Evolutionary conservation across 2,113 vertebrate species (phyloP).

Genomic region (Orcinus orca): DNA sequence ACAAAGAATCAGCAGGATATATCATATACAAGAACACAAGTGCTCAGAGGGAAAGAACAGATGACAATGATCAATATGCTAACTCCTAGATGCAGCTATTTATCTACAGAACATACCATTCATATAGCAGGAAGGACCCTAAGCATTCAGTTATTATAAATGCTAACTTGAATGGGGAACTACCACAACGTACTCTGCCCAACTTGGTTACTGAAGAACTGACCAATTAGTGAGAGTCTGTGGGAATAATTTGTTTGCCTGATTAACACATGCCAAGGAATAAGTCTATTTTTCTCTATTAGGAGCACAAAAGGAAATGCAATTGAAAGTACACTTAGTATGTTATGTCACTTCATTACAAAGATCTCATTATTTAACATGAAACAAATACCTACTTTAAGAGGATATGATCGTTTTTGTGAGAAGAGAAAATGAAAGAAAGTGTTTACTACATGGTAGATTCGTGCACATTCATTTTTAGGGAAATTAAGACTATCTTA

Average conservation of each 20-base stretch:
- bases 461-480: neutral
- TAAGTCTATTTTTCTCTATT: neutral
- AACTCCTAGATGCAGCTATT: neutral
- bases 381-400: neutral
- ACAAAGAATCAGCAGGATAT: neutral
- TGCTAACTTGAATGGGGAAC: neutral
- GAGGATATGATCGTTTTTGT: neutral
- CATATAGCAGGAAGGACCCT: neutral
- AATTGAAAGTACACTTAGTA: constrained; percentile 15
- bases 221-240: neutral
- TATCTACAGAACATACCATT: neutral
- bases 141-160: neutral
- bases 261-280: neutral
- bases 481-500: neutral
- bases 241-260: neutral
- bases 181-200: neutral
- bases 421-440: neutral
- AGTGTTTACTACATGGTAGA: neutral
- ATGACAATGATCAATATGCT: neutral
- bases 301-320: neutral
- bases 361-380: constrained; percentile 36
- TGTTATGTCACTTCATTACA: neutral
- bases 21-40: neutral
- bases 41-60: neutral
- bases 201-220: neutral